phyloP scores from a whole-genome alignment of 2,888 invertebrate genomes.

The Sthenelais limicola region DNA sequence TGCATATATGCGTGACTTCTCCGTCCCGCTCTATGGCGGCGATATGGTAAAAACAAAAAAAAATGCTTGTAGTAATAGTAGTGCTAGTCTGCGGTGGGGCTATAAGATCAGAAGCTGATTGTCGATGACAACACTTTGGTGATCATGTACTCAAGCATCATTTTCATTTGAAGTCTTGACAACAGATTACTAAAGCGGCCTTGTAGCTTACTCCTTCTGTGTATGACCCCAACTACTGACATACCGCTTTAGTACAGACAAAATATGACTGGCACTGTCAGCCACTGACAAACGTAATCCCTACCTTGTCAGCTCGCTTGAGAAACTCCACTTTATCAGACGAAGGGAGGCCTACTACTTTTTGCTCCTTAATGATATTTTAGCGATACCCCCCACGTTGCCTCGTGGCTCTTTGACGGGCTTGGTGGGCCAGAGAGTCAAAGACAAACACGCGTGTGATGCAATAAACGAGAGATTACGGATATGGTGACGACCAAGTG shows the following conservation, averaged over 20 bases:
- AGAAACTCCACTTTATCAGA: no score
- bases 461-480: constrained; percentile 32
- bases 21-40: no score
- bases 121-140: background rate
- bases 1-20: no score
- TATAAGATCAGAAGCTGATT: constrained; percentile 4
- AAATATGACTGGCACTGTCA: background rate
- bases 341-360: no score
- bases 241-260: background rate
- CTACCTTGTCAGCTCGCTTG: background rate
- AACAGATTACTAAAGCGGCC: background rate
- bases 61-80: no score
- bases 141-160: constrained; percentile 3
- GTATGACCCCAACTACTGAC: background rate
- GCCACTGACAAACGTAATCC: constrained; percentile 15
- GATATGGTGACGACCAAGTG: constrained; percentile 14
- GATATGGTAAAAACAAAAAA: no score
- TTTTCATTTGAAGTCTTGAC: constrained; percentile 4
- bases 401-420: background rate
- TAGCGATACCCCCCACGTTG: no score
- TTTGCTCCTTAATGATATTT: no score
- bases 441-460: constrained; percentile 37
- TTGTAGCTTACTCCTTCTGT: background rate
- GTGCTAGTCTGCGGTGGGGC: no score
- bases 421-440: background rate